phyloP scores from a whole-genome alignment of 2,113 vertebrate genomes.

The Dipodomys ordii region DNA sequence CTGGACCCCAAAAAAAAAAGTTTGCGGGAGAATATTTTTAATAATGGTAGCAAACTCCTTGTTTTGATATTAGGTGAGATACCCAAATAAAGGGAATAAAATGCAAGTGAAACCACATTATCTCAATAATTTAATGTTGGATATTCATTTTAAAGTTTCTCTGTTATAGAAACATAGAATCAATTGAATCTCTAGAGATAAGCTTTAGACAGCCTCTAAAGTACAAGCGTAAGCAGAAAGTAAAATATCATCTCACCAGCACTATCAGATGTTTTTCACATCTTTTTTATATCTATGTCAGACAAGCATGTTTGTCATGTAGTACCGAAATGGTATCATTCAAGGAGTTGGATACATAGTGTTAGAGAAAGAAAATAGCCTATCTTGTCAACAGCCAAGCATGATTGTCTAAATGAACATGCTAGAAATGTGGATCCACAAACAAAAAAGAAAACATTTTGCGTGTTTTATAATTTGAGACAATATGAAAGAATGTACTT shows the following conservation, averaged over 20 bases:
- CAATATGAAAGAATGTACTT: background rate
- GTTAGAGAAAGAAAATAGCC: background rate
- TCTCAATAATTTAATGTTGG: background rate
- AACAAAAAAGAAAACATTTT: background rate
- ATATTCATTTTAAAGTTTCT: background rate
- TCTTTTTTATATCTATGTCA: background rate
- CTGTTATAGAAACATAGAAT: background rate
- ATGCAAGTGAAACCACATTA: slow-evolving; percentile 17
- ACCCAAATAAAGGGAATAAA: background rate
- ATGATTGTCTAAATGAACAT: background rate
- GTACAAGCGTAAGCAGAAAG: background rate
- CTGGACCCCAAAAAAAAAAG: background rate
- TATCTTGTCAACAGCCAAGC: background rate
- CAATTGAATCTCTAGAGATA: background rate
- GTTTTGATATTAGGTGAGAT: slow-evolving; percentile 5
- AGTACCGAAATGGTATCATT: background rate
- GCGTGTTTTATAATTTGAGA: background rate
- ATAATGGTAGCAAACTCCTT: background rate
- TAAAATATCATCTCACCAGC: background rate
- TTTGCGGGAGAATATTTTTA: slow-evolving; percentile 37
- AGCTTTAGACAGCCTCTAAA: background rate
- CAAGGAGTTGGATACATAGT: background rate
- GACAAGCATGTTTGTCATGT: background rate
- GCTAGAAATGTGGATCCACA: background rate
- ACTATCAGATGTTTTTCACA: background rate